Evolutionary conservation across 2,888 invertebrate species (phyloP), one percentile per base, ranked within the genome.

Genomic region (Adelphocoris suturalis): DNA sequence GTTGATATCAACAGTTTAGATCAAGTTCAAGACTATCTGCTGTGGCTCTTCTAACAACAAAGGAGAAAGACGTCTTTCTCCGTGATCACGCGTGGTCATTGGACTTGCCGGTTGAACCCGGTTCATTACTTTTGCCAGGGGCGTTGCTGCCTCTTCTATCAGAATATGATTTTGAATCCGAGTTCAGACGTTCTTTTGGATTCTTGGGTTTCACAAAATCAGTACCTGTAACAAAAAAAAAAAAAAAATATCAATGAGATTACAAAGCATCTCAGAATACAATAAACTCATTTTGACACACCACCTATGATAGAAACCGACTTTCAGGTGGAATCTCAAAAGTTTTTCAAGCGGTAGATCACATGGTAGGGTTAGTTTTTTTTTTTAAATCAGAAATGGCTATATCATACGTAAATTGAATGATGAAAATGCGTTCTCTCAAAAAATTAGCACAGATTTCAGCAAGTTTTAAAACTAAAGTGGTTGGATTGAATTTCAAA

Each of bases 11-110:
- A 37, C 2, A 37, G 7, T 37, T 37, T 37, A 7, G 7, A 37
- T 37, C 37, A 37, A 37, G 37, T 37, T 37, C 37, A 37, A 2
- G 37, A 37, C 37, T 37, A 5, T 82, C 52, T 52, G 23, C 82
- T 82, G 82, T 82, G 82, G 52, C 82, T 23, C 12, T 68, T 47
- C n/a, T n/a, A n/a, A n/a, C n/a, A n/a, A n/a, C n/a, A n/a, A 82
- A 7, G 46, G 1, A 46, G 46, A 78, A 47, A 78, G 46, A n/a
- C n/a, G 47, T 78, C 46, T 78, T 78, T 68, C 23, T 68, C 12
- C 78, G 37, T 46, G 0, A 85, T 85, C 85, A 85, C 46, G 85
- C 57, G 14, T 57, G 85, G 14, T 85, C 85, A 61, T 0, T 28
- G 28, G 85, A 27, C 61, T 85, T 85, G 2, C 48, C 7, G 19